Conservation (phyloP, 2,113 vertebrate species). For the mouse (Mus musculus) region DNA sequence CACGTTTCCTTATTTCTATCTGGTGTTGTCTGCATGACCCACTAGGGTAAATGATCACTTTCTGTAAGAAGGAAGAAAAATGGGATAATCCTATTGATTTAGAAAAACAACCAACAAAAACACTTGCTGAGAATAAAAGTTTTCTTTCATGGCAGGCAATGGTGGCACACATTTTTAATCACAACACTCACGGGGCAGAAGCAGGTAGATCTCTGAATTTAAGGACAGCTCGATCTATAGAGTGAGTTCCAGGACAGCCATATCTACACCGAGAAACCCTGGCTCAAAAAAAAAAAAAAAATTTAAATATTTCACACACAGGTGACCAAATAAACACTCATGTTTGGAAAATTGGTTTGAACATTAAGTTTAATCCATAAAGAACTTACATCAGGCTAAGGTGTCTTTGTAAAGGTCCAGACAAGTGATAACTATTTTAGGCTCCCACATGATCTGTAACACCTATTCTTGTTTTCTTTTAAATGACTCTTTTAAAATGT, state of each 20-base stretch:
- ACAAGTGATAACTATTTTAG: slow-evolving; percentile 1
- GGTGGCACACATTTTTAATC: background rate
- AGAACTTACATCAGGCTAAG: background rate
- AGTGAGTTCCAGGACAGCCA: background rate
- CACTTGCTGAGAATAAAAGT: background rate
- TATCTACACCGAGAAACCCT: background rate
- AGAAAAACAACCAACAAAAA: background rate
- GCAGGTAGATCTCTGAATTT: background rate
- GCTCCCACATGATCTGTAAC: background rate
- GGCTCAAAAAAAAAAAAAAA: background rate
- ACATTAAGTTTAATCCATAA: background rate
- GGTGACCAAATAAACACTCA: background rate
- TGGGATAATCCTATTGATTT: background rate
- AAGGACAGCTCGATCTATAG: background rate
- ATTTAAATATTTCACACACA: background rate
- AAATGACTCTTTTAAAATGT: background rate
- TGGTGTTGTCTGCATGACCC: background rate
- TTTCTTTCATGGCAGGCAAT: background rate
- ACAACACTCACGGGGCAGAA: background rate
- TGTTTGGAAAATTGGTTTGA: background rate
- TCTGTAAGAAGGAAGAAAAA: background rate
- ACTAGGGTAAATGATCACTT: background rate
- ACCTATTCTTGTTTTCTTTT: background rate
- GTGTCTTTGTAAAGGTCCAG: background rate
- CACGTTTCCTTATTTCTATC: background rate